These are phyloP conservation scores for Indicator indicator DNA, from an alignment of 2,113 vertebrate genomes.

Conservation along the genomic window DNA sequence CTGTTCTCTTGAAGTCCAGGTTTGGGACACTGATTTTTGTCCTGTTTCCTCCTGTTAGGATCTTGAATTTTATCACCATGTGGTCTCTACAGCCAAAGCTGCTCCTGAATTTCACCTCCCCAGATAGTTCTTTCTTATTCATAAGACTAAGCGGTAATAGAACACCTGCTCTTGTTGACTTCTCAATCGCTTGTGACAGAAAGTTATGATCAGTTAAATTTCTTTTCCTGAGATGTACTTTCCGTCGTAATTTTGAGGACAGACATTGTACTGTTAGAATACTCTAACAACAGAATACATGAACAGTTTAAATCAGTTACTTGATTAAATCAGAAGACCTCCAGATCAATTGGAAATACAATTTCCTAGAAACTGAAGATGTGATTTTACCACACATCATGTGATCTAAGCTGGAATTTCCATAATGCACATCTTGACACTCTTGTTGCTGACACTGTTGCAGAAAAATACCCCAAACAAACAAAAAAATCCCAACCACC, in stretches of 20 bases:
- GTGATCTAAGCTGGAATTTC: not conserved
- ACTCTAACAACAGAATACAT: not conserved
- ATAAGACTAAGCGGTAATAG: not conserved
- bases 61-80: not conserved
- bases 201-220: not conserved
- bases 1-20: not conserved
- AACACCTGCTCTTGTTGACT: not conserved
- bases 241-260: not conserved
- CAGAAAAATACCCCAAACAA: too few species aligned
- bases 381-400: not conserved
- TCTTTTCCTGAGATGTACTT: not conserved
- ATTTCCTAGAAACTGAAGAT: not conserved
- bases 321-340: not conserved
- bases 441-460: too few species aligned
- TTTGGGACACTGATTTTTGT: not conserved
- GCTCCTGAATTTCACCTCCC: not conserved
- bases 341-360: not conserved
- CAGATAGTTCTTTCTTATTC: not conserved
- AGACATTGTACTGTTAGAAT: not conserved
- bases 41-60: not conserved
- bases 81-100: not conserved
- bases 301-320: not conserved
- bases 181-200: not conserved
- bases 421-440: too few species aligned
- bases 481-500: not conserved